A percentile compares a stretch with the other conserved stretches of the same genome.
phyloP scores from a whole-genome alignment of 2,888 invertebrate genomes.

The Lycia hirtaria region DNA sequence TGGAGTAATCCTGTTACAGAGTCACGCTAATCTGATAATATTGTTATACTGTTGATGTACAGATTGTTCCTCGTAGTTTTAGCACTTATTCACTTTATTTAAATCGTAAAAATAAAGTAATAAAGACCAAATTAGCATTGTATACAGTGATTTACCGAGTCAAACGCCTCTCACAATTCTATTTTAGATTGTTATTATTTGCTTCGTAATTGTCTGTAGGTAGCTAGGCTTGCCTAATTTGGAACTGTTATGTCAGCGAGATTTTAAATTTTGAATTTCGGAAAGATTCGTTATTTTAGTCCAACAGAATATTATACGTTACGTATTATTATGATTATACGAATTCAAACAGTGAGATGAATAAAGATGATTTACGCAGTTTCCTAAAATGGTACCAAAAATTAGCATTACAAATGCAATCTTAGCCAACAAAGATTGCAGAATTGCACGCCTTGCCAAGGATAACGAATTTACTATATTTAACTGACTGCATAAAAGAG shows the following conservation, averaged over 20 bases:
- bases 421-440: constrained; percentile 37
- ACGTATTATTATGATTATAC: background rate
- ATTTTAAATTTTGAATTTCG: background rate
- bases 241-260: constrained; percentile 3
- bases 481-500: too few species aligned
- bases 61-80: constrained; percentile 13
- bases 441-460: constrained; percentile 44
- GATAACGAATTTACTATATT: constrained; percentile 39
- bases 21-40: constrained; percentile 34
- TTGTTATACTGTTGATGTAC: constrained; percentile 20
- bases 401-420: constrained; percentile 45
- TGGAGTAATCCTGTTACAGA: constrained; percentile 25
- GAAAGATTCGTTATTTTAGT: background rate
- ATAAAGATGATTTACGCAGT: constrained; percentile 11
- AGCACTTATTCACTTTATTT: background rate
- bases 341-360: background rate
- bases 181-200: constrained; percentile 17
- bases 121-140: constrained; percentile 24
- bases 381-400: constrained; percentile 46
- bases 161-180: constrained; percentile 27
- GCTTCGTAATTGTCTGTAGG: constrained; percentile 16
- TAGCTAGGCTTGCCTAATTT: constrained; percentile 13
- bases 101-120: background rate
- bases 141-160: constrained; percentile 1
- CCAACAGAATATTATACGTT: background rate